Base-by-base conservation (phyloP, 2,888 invertebrate genomes). In the Andrena dorsata region DNA sequence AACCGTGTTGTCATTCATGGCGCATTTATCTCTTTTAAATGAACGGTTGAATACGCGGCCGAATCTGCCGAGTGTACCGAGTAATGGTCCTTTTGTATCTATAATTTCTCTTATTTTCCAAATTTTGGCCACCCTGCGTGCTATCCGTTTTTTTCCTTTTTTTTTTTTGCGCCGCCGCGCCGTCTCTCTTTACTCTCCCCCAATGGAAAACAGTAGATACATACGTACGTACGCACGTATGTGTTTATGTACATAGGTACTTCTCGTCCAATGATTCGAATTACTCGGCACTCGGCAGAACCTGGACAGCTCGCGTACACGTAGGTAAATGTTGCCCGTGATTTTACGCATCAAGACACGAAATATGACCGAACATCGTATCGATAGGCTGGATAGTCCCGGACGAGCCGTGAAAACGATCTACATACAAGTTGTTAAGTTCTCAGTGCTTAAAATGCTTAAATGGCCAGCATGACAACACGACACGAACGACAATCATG, bases 401-500 rank as follows among this genome's bases (percentile, higher is more conserved):
- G 23, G 41, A 16, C 41, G 41, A 41, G 41, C 41, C 53, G 53
- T 23, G 20, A 53, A 66, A 58, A 51, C 77, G 71, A 41, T 65
- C 23, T 30, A 35, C 49, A 5, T 28, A 20, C 16, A 23, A 23
- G 41, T 23, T 41, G 41, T 16, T 63, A 23, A 71, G 30, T 76
- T 51, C 53, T 79, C 10, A 71, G 76, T 68, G 28, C 76, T 82
- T 88, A 90, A 93, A 93, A 81, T 68, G 28, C 74, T 82, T 88
- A 90, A 93, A 93, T 93, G 93, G 93, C 94, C 93, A 94, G 93
- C 93, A 93, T 94, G 94, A 94, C 94, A 94, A 93, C 94, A 94
- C 93, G 93, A 93, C 92, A 94, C 93, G 93, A 93, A 93, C 93
- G 93, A 94, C 94, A 94, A 93, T 93, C 93, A 93, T 93, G 93